Percentiles rank a stretch among this genome's conserved stretches.
Conservation (phyloP, 2,113 vertebrate species). For the Gobius niger region DNA sequence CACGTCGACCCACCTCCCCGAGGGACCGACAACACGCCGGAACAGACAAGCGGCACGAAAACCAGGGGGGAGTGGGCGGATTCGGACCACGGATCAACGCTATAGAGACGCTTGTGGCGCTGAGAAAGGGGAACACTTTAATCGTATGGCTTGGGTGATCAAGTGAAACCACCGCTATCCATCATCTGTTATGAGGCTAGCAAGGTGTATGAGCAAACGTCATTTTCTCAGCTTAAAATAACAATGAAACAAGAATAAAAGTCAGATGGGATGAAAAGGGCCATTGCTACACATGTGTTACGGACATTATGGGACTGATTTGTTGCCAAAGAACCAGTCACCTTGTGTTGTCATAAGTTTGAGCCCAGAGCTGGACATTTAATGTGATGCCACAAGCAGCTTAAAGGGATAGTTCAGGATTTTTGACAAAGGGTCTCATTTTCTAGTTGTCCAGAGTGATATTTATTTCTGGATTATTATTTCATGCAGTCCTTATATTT, state of each 20-base stretch:
- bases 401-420: no score
- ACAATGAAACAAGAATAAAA: background rate
- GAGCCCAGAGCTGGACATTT: background rate
- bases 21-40: conserved; percentile 39
- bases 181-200: conserved; percentile 44
- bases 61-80: conserved; percentile 41
- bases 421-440: no score
- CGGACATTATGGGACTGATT: background rate
- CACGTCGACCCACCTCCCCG: conserved; percentile 19
- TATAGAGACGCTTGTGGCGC: conserved; percentile 32
- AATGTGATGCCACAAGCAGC: background rate
- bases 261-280: background rate
- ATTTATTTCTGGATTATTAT: no score
- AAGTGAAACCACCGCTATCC: conserved; percentile 45
- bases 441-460: no score
- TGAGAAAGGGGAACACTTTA: conserved; percentile 59
- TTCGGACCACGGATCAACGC: conserved; percentile 51
- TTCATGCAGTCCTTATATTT: no score
- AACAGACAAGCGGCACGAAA: conserved; percentile 30
- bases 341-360: background rate
- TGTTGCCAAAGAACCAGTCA: background rate
- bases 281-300: background rate
- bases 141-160: conserved; percentile 46
- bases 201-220: conserved; percentile 20
- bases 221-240: conserved; percentile 25